Base-by-base conservation (phyloP, 2,888 invertebrate genomes). In the Chymomyza fuscimana region DNA sequence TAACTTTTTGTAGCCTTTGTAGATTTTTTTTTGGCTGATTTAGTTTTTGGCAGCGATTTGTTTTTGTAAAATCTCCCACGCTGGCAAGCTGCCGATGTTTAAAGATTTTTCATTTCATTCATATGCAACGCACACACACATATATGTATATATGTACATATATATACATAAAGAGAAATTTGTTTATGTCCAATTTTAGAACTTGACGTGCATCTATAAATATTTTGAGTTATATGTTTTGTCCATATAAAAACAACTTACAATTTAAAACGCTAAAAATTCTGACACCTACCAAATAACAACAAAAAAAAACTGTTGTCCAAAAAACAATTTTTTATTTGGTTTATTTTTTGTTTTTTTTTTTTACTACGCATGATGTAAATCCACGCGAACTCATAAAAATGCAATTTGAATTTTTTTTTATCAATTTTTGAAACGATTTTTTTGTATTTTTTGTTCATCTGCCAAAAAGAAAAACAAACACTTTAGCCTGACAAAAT, bases 401-500 rank as follows among this genome's bases (percentile, higher is more conserved):
- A 54, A 16, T 54, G 54, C 54, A 54, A 54, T 54, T 54, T n/a
- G n/a, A 51, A 51, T n/a, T n/a, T 51, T 46, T 10, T 46, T 46
- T 46, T 46, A 12, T 12, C 40, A 46, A 46, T 46, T 46, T 46
- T 46, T 12, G 10, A 46, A 15, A 12, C 10, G 36, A 25, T 32
- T 6, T 32, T 32, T 5, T 32, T 32, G 4, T 32, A 1, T 10
- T n/a, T 54, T 54, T 54, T 54, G 19, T 22, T 54, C 4, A 7
- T 1, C 54, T 54, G 54, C 16, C 54, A 54, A 51, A 51, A 15
- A 51, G 10, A 51, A 15, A 51, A 15, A 51, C 51, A 54, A 46
- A 52, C 50, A 62, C 65, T 73, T 58, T 16, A 29, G 54, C 63
- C 64, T 72, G 46, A 58, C 10, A 61, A 68, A 79, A 79, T 79